These are phyloP conservation scores for Cyprinodon diabolis DNA, from an alignment of 2,797 vertebrate genomes.

Conservation along the genomic window DNA sequence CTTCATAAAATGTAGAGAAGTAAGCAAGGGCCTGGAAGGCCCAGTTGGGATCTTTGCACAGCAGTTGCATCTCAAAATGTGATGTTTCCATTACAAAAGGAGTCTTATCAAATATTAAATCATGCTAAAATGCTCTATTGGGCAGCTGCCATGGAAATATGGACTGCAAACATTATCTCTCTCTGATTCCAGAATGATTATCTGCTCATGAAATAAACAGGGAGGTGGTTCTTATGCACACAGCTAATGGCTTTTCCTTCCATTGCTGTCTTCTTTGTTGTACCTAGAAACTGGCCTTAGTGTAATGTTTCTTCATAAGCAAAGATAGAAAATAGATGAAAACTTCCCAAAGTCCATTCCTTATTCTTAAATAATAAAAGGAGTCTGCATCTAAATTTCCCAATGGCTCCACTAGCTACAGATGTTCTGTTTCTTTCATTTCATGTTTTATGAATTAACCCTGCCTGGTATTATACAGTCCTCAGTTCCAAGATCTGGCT, in stretches of 20 bases:
- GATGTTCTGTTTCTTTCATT: constrained; percentile 46
- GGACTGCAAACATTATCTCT: constrained; percentile 66
- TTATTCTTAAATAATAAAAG: neutral
- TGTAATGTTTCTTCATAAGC: constrained; percentile 31
- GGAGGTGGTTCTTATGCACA: constrained; percentile 41
- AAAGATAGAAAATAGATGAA: constrained; percentile 2
- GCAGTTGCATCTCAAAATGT: constrained; percentile 33
- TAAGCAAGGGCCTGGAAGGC: neutral
- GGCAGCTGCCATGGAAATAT: constrained; percentile 68
- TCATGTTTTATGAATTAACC: constrained; percentile 68
- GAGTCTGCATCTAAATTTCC: constrained; percentile 12
- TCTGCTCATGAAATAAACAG: constrained; percentile 46
- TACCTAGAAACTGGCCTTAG: constrained; percentile 45
- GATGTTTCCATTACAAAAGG: constrained; percentile 58
- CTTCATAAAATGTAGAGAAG: neutral
- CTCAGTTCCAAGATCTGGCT: constrained; percentile 36
- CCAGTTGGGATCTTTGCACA: constrained; percentile 14
- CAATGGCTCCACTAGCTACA: constrained; percentile 27
- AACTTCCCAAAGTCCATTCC: constrained; percentile 12
- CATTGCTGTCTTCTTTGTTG: constrained; percentile 67
- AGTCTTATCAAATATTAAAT: constrained; percentile 67
- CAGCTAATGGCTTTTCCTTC: constrained; percentile 76
- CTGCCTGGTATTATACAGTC: constrained; percentile 36
- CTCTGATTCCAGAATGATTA: constrained; percentile 67
- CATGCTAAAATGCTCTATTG: constrained; percentile 57